Conservation (phyloP, 2,888 invertebrate genomes). For the Lasioglossum figueresi region DNA sequence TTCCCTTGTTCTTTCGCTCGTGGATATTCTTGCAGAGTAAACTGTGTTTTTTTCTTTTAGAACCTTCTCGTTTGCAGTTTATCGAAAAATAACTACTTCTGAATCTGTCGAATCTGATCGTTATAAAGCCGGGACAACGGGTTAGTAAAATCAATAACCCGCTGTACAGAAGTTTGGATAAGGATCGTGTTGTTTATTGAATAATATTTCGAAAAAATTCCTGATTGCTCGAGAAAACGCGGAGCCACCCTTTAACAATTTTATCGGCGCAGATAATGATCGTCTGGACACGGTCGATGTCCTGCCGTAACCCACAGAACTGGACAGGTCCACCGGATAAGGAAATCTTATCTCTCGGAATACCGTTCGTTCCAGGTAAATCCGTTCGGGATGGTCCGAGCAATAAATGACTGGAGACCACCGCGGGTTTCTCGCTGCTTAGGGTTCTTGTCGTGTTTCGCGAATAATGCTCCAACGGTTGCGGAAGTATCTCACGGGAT, state of each 20-base stretch:
- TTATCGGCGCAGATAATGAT: background rate
- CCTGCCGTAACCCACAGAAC: background rate
- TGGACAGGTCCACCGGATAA: background rate
- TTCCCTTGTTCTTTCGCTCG: too few relatives aligned
- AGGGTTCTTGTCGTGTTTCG: background rate
- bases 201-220: background rate
- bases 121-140: too few relatives aligned
- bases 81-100: too few relatives aligned
- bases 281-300: background rate
- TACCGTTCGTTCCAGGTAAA: background rate
- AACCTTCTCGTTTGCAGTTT: too few relatives aligned
- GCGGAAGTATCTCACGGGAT: conserved; percentile 35
- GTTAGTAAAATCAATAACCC: background rate
- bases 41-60: too few relatives aligned
- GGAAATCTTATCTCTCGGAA: conserved; percentile 9
- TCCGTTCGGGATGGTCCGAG: background rate
- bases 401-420: background rate
- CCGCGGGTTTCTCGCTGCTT: background rate
- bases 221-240: background rate
- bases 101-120: too few relatives aligned
- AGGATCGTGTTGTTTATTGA: background rate
- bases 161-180: background rate
- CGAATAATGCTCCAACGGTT: conserved; percentile 22
- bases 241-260: background rate
- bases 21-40: too few relatives aligned